These are phyloP conservation scores for Trilocha varians DNA, from an alignment of 2,888 invertebrate species.

Conservation along the genomic window DNA sequence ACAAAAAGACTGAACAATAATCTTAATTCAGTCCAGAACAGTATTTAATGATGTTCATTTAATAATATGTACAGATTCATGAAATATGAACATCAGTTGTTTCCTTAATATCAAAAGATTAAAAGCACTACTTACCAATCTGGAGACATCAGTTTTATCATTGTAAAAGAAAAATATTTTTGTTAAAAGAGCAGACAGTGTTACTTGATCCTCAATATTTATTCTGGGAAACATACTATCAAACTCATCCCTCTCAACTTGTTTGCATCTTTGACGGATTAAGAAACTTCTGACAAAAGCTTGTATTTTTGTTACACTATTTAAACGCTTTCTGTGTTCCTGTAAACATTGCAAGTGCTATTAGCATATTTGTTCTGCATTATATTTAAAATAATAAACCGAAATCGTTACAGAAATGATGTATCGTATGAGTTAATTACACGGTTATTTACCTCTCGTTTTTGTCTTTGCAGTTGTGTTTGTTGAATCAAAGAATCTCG, in stretches of 20 bases:
- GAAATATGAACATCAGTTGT: no score
- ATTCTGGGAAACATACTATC: conserved; percentile 73
- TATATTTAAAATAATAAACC: not conserved
- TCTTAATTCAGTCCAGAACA: no score
- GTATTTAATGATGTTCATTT: no score
- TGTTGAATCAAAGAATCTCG: conserved; percentile 82
- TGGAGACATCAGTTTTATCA: conserved; percentile 70
- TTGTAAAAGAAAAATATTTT: conserved; percentile 87
- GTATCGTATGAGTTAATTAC: not conserved
- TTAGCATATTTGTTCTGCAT: not conserved
- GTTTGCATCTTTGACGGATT: conserved; percentile 77
- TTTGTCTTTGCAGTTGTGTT: conserved; percentile 88
- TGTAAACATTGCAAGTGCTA: conserved; percentile 14
- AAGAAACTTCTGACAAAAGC: conserved; percentile 85
- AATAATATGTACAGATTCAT: no score
- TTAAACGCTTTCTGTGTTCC: conserved; percentile 81
- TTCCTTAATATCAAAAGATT: not conserved
- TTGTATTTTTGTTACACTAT: conserved; percentile 87
- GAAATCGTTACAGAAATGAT: no score
- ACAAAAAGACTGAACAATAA: no score
- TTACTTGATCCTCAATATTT: conserved; percentile 54
- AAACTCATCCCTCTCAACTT: conserved; percentile 78
- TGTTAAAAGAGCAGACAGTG: conserved; percentile 73
- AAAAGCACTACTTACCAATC: conserved; percentile 55
- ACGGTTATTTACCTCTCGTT: conserved; percentile 79